Base-by-base conservation (phyloP, 2,797 vertebrate species). In the Silurus lanzhouensis region DNA sequence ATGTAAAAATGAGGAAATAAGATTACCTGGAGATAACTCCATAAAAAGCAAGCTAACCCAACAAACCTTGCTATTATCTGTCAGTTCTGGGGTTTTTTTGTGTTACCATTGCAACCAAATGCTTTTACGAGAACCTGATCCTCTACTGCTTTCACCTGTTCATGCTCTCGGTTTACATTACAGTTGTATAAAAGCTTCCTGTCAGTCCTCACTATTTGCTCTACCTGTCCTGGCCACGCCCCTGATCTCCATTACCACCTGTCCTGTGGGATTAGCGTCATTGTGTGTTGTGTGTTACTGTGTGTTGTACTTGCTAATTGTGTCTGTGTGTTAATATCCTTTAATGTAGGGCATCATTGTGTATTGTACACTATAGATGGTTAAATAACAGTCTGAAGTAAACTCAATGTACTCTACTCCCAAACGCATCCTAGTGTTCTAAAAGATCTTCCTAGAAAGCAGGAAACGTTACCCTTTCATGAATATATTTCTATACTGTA, bases 201-300 rank as follows among this genome's bases (percentile, higher is more conserved):
- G 80, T 68, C 48, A 20, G n/a, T 6, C 64, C 25, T 55, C 80
- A 31, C 9, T 81, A 52, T 44, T 63, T 57, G 46, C 25, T 57
- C 64, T 57, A 67, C 80, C 80, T 58, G 66, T 38, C 64, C 66
- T 15, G 64, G 52, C 80, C 80, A 82, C 80, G 14, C 80, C 66
- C 17, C 27, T 55, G 5, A 22, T 31, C 80, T 70, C 52, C 19
- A 58, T 57, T 70, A 82, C 52, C 80, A 82, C 66, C 66, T 52
- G 61, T 66, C 12, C 63, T 70, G 17, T 70, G 66, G 52, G 66
- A 58, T 57, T 58, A 1, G 10, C 55, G 10, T 68, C 22, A 67
- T 0, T 81, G 60, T 80, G 38, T n/a, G 77, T 17, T 64, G 52
- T 58, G 74, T 31, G 6, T 77, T 75, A 55, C 3, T 48, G 38